Conservation (phyloP, 2,888 invertebrate species). For the Linnaemya vulpina region DNA sequence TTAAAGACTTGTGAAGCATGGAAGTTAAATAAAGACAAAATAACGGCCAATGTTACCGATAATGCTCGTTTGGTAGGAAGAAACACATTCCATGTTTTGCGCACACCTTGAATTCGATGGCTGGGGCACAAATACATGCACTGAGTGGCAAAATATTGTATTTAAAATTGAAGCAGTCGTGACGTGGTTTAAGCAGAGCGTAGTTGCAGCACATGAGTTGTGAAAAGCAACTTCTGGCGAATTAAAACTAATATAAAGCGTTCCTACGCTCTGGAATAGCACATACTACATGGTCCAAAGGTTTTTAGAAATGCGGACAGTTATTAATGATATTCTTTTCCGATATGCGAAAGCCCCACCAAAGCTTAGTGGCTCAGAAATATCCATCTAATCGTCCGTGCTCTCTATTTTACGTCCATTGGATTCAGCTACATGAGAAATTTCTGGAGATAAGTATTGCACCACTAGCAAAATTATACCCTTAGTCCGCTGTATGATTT, state of each 20-base stretch:
- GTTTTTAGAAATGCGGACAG: slow-evolving; percentile 23
- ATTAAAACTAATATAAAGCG: slow-evolving; percentile 28
- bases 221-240: too few species aligned
- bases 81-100: slow-evolving; percentile 42
- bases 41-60: slow-evolving; percentile 58
- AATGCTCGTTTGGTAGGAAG: slow-evolving; percentile 65
- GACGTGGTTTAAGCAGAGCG: slow-evolving; percentile 18
- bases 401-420: background rate
- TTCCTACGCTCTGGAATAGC: slow-evolving; percentile 20
- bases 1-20: slow-evolving; percentile 55
- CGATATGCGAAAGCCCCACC: slow-evolving; percentile 8
- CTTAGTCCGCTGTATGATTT: background rate
- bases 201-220: slow-evolving; percentile 24
- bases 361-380: background rate
- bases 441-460: background rate
- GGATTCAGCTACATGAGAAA: background rate
- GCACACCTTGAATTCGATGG: slow-evolving; percentile 16
- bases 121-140: slow-evolving; percentile 22
- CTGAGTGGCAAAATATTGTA: slow-evolving; percentile 22
- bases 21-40: slow-evolving; percentile 59
- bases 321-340: slow-evolving; percentile 23
- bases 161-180: slow-evolving; percentile 19
- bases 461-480: background rate
- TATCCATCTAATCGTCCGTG: background rate
- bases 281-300: slow-evolving; percentile 12